phyloP scores from a whole-genome alignment of 2,888 invertebrate genomes.

The Argyresthia goedartella region DNA sequence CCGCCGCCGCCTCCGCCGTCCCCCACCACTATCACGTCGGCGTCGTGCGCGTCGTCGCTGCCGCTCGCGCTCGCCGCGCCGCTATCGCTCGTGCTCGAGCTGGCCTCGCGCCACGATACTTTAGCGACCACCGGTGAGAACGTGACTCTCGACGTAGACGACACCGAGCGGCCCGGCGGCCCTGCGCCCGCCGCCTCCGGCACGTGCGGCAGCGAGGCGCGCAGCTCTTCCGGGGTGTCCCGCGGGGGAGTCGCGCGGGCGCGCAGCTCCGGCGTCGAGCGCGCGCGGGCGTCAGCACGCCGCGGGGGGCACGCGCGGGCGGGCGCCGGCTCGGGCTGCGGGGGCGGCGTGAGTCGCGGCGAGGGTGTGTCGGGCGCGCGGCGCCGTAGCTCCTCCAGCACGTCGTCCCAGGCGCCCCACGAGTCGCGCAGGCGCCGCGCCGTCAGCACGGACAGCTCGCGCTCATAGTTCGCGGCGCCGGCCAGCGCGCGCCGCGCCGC shows the following conservation, averaged over 20 bases:
- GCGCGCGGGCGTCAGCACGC: conserved; percentile 50
- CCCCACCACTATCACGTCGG: conserved; percentile 48
- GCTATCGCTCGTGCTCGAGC: conserved; percentile 41
- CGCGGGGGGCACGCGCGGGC: too few species aligned
- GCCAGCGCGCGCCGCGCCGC: conserved; percentile 51
- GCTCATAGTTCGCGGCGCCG: conserved; percentile 68
- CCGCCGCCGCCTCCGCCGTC: conserved; percentile 27
- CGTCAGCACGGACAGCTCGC: conserved; percentile 68
- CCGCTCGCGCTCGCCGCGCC: conserved; percentile 44
- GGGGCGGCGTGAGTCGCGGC: conserved; percentile 49
- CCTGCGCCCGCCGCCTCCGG: conserved; percentile 51
- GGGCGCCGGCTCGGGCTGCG: conserved; percentile 71
- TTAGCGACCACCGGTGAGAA: conserved; percentile 86
- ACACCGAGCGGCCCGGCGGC: conserved; percentile 54
- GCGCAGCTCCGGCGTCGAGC: conserved; percentile 74
- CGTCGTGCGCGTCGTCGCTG: conserved; percentile 41
- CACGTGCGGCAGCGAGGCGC: conserved; percentile 67
- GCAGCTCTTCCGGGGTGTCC: conserved; percentile 62
- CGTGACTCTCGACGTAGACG: conserved; percentile 73
- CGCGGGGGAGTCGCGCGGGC: conserved; percentile 48
- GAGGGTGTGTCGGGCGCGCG: conserved; percentile 38
- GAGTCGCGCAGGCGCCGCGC: conserved; percentile 57
- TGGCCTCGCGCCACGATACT: conserved; percentile 81
- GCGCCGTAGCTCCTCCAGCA: conserved; percentile 54
- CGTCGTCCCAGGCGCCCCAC: conserved; percentile 67